Base-by-base conservation (phyloP, 2,797 vertebrate genomes). In the Sebastes trivittatus region DNA sequence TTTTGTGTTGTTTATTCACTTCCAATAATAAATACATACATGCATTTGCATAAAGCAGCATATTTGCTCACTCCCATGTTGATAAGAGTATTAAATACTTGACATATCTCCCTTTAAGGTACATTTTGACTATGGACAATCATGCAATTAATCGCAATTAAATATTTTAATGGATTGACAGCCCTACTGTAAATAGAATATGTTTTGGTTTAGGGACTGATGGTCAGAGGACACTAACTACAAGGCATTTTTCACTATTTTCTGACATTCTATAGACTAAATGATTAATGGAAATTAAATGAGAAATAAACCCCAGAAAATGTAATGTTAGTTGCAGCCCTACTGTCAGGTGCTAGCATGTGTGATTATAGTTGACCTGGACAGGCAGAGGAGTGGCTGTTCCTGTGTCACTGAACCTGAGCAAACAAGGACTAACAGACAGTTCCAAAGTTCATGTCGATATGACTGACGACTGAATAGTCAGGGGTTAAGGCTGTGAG, bases 361-460 rank as follows among this genome's bases (percentile, higher is more conserved):
- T 20, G 9, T 29, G 34, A 55, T 58, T 56, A 27, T 22, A 38
- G 55, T 23, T 36, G 65, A 72, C 32, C 63, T 64, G 58, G 16
- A 34, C n/a, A 32, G 36, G 65, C 7, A 73, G 69, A 75, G 86
- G 80, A 80, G 87, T 65, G 83, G 76, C 80, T 52, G 63, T 5
- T 65, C 29, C 70, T 61, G 81, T 64, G 81, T 87, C 83, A 79
- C 2, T 81, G 68, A 91, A 84, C 72, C 83, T 80, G 87, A 78
- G 71, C 79, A 93, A 92, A 93, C 83, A 91, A 20, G 4, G 18
- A 64, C 61, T 5, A 80, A 79, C 60, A 5, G 72, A 54, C 67
- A 11, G 75, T 42, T 89, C 72, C 88, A 92, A 92, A 89, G 89
- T 88, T 81, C 90, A 91, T 4, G 56, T 82, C 7, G 4, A 2